Percentiles rank a stretch among this genome's conserved stretches.
These are phyloP conservation scores for Planiliza haematocheilus DNA, from an alignment of 2,113 vertebrate species.

Conservation along the genomic window DNA sequence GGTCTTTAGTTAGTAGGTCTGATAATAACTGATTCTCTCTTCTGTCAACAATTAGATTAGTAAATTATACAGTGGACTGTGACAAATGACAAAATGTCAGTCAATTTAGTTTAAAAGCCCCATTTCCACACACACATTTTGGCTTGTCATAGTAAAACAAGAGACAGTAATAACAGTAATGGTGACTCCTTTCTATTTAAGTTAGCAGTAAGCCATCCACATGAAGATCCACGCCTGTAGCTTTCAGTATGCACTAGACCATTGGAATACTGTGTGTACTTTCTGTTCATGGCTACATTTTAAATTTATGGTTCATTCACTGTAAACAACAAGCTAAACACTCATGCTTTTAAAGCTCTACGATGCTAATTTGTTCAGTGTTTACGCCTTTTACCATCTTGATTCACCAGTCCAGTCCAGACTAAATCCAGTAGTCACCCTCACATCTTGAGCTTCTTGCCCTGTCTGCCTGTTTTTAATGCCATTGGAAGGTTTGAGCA, in stretches of 20 bases:
- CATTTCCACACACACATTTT: slow-evolving; percentile 6
- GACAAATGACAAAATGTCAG: background rate
- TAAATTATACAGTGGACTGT: background rate
- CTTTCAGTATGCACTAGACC: no score
- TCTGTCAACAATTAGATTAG: background rate
- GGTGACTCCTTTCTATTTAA: background rate
- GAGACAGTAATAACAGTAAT: background rate
- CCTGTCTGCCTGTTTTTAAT: slow-evolving; percentile 28
- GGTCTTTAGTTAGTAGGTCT: background rate
- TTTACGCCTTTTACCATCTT: background rate
- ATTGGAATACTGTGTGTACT: slow-evolving; percentile 1
- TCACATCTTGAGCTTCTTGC: background rate
- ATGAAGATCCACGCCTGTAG: background rate
- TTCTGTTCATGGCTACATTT: slow-evolving; percentile 8
- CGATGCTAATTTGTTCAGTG: slow-evolving; percentile 1
- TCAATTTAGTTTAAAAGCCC: background rate
- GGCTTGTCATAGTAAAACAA: background rate
- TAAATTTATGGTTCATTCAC: background rate
- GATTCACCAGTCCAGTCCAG: background rate
- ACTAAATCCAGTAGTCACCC: no score
- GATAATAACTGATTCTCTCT: no score
- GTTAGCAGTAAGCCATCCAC: background rate
- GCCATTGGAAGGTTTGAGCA: slow-evolving; percentile 22
- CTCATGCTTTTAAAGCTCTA: slow-evolving; percentile 5
- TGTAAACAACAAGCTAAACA: slow-evolving; percentile 8